phyloP scores from a whole-genome alignment of 2,797 vertebrate genomes.

The Sitta carolinensis region DNA sequence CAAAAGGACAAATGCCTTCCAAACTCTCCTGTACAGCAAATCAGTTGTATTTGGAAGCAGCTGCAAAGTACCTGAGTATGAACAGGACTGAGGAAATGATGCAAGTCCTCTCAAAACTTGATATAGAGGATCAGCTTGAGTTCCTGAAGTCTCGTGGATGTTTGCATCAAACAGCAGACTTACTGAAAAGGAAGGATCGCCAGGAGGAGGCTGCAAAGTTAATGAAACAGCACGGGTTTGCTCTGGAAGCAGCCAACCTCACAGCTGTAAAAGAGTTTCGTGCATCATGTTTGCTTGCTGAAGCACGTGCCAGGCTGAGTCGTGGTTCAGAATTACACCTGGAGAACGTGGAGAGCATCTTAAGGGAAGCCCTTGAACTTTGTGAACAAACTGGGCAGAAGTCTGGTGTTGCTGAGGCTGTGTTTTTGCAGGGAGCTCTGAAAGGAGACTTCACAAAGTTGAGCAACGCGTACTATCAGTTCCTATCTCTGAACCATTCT shows the following conservation, averaged over 20 bases:
- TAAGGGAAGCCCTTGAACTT: slow-evolving; percentile 71
- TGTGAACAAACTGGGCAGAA: slow-evolving; percentile 65
- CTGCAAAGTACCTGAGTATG: slow-evolving; percentile 73
- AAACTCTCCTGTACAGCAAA: slow-evolving; percentile 75
- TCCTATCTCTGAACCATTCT: slow-evolving; percentile 66
- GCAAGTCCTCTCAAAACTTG: slow-evolving; percentile 76
- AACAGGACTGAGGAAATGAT: slow-evolving; percentile 76
- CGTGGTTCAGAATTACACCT: neutral
- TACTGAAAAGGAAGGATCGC: slow-evolving; percentile 71
- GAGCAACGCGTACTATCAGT: slow-evolving; percentile 41
- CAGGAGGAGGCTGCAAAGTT: slow-evolving; percentile 79
- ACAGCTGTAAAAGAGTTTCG: slow-evolving; percentile 72
- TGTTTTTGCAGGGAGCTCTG: slow-evolving; percentile 71
- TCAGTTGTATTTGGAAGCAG: slow-evolving; percentile 79
- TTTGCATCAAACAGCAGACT: slow-evolving; percentile 74
- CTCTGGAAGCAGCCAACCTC: slow-evolving; percentile 77
- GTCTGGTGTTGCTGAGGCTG: slow-evolving; percentile 71
- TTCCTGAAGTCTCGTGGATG: slow-evolving; percentile 76
- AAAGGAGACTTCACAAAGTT: slow-evolving; percentile 66
- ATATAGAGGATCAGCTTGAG: slow-evolving; percentile 78
- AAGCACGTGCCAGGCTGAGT: slow-evolving; percentile 59
- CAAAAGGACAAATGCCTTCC: slow-evolving; percentile 46
- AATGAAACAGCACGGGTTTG: slow-evolving; percentile 76
- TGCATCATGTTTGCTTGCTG: slow-evolving; percentile 75
- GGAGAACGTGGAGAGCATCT: neutral